Evolutionary conservation across 2,113 vertebrate genomes (phyloP).

Genomic region (Dolichallabes microphthalmus): DNA sequence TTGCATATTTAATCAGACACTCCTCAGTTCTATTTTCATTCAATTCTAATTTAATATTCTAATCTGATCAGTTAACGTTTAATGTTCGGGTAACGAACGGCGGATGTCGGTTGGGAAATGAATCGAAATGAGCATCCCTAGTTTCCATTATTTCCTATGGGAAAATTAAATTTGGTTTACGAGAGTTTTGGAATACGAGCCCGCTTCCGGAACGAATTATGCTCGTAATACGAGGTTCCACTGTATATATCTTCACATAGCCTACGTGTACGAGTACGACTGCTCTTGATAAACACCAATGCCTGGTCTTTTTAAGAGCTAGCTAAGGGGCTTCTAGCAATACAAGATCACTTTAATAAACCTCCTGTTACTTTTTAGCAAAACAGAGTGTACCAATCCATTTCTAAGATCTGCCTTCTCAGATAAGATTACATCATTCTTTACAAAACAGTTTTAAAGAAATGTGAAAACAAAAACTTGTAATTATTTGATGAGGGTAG

Average conservation of each 20-base stretch:
- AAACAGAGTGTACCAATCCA: not conserved
- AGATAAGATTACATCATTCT: not conserved
- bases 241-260: not conserved
- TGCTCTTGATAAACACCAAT: not conserved
- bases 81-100: too few species aligned
- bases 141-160: too few species aligned
- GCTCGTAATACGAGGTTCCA: too few species aligned
- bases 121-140: too few species aligned
- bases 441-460: not conserved
- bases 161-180: too few species aligned
- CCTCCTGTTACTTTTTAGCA: not conserved
- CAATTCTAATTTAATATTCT: too few species aligned
- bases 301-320: not conserved
- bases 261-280: not conserved
- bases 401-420: not conserved
- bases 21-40: too few species aligned
- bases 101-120: too few species aligned
- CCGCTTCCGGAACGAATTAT: too few species aligned
- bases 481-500: conserved; percentile 11
- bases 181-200: too few species aligned
- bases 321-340: not conserved
- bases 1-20: too few species aligned
- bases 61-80: too few species aligned
- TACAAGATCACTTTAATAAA: not conserved
- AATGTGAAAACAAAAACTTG: not conserved